Conservation (phyloP, 1,140 invertebrate species). For the Drosophila gunungcola region DNA sequence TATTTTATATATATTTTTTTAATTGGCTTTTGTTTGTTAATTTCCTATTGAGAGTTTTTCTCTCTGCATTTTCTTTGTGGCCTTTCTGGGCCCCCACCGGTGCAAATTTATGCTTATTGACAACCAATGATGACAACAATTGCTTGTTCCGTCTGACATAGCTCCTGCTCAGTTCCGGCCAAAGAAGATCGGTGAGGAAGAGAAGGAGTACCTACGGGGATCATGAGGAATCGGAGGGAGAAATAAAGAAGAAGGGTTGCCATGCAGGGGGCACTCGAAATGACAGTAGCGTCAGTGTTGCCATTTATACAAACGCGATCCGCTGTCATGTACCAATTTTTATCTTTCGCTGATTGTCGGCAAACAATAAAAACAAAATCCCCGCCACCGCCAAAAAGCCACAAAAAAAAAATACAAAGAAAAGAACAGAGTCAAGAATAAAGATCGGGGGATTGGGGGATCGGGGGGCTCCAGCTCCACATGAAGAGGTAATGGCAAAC, state of each 20-base stretch:
- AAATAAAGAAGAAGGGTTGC: not conserved
- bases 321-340: conserved; percentile 84
- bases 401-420: conserved; percentile 40
- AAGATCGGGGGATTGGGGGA: conserved; percentile 13
- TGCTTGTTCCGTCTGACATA: conserved; percentile 77
- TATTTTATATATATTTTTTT: too few relatives aligned
- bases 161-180: conserved; percentile 52
- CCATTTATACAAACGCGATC: conserved; percentile 84
- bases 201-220: not conserved
- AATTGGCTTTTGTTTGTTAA: too few relatives aligned
- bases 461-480: conserved; percentile 8
- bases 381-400: conserved; percentile 48
- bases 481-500: conserved; percentile 48
- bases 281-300: conserved; percentile 83
- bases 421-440: conserved; percentile 18
- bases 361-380: conserved; percentile 82
- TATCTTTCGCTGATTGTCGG: conserved; percentile 83
- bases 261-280: conserved; percentile 59
- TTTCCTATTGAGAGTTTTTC: not conserved
- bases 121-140: conserved; percentile 85
- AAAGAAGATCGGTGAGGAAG: not conserved
- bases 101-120: conserved; percentile 84
- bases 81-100: conserved; percentile 63
- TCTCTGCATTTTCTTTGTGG: not conserved
- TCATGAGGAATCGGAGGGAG: not conserved